Percentiles rank a stretch among this genome's conserved stretches.
Evolutionary conservation across 2,888 invertebrate genomes (phyloP).

Genomic region (Hirtodrosophila confusa): DNA sequence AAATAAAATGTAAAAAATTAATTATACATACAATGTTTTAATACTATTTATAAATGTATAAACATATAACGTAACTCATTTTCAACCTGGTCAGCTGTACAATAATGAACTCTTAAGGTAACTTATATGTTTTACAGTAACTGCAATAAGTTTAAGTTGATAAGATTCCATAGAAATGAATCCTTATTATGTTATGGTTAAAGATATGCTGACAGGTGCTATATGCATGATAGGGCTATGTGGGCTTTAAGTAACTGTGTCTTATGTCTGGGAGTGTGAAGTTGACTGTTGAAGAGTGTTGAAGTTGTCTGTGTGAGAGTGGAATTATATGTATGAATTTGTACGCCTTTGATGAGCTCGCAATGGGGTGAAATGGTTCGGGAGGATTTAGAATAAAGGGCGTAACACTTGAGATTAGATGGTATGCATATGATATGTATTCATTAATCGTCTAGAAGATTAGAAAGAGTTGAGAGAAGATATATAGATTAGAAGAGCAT

Average conservation of each 20-base stretch:
- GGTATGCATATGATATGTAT: constrained; percentile 74
- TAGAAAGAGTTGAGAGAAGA: constrained; percentile 81
- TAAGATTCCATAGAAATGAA: no score
- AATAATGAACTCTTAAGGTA: not conserved
- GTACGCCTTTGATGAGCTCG: constrained; percentile 58
- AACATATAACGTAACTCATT: not conserved
- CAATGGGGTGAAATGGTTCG: constrained; percentile 57
- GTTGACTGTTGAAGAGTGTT: constrained; percentile 51
- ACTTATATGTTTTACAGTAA: no score
- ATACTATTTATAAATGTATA: not conserved
- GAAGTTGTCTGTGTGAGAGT: constrained; percentile 31
- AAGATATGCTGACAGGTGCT: constrained; percentile 26
- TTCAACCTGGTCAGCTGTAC: not conserved
- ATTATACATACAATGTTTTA: not conserved
- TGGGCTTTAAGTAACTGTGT: constrained; percentile 11
- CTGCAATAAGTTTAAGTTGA: no score
- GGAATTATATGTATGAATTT: constrained; percentile 27
- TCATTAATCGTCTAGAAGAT: constrained; percentile 84
- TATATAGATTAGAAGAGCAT: constrained; percentile 81
- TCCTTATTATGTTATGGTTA: constrained; percentile 17
- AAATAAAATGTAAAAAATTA: constrained; percentile 20
- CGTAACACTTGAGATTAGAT: constrained; percentile 61
- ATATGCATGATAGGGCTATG: constrained; percentile 48
- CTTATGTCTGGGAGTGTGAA: constrained; percentile 33
- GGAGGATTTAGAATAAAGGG: constrained; percentile 37